Evolutionary conservation across 1,140 invertebrate species (phyloP).

Genomic region (Telenomus remus): DNA sequence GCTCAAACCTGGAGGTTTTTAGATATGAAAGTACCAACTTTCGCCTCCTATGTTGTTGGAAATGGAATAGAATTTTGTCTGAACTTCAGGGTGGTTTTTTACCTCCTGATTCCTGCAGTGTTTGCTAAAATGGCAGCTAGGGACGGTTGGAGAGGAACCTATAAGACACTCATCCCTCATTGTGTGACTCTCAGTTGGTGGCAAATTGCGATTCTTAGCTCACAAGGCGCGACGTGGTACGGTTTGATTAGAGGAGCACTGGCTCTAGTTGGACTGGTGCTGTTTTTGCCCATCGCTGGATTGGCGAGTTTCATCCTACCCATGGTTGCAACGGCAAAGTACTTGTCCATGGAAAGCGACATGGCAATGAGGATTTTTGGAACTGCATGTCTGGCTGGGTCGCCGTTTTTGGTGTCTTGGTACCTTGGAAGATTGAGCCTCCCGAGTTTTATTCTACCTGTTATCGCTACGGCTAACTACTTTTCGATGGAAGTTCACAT

Average conservation of each 20-base stretch:
- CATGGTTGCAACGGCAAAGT: conserved; percentile 82
- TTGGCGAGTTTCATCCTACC: conserved; percentile 84
- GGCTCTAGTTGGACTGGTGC: conserved; percentile 83
- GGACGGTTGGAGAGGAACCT: conserved; percentile 85
- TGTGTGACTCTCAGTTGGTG: conserved; percentile 91
- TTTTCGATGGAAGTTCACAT: conserved; percentile 79
- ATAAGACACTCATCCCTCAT: conserved; percentile 86
- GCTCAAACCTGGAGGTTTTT: conserved; percentile 86
- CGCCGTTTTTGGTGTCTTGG: conserved; percentile 79
- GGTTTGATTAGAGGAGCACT: conserved; percentile 85
- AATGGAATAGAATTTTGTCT: conserved; percentile 91
- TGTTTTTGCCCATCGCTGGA: conserved; percentile 86
- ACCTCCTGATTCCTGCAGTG: conserved; percentile 84
- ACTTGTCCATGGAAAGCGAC: conserved; percentile 79
- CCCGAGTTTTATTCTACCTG: conserved; percentile 82
- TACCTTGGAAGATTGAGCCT: conserved; percentile 77
- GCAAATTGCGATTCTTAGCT: conserved; percentile 86
- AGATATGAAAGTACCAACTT: conserved; percentile 86
- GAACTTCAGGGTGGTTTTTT: conserved; percentile 86
- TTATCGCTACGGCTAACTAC: conserved; percentile 83
- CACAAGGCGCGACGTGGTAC: conserved; percentile 87
- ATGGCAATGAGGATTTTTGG: conserved; percentile 78
- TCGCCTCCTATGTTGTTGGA: conserved; percentile 85
- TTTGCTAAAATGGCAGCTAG: conserved; percentile 83
- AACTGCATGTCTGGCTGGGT: conserved; percentile 75